A percentile compares a stretch with the other conserved stretches of the same genome.
These are phyloP conservation scores for Tenebrio molitor DNA, from an alignment of 1,140 invertebrate species.

Conservation along the genomic window DNA sequence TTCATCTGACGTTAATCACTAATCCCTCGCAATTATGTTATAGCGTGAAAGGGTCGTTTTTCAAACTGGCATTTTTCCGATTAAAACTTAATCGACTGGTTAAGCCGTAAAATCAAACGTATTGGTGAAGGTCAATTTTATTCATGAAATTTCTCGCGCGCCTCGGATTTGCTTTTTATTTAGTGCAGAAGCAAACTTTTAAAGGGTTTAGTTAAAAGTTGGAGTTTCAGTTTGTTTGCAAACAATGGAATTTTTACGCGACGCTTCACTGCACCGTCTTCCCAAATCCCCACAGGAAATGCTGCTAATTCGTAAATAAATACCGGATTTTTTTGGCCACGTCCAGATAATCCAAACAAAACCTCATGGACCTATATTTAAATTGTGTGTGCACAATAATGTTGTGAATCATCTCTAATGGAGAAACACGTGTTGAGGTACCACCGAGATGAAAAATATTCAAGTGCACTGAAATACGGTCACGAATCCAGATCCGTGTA, in stretches of 20 bases:
- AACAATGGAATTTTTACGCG: slow-evolving; percentile 32
- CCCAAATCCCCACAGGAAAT: not conserved
- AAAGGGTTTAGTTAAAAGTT: slow-evolving; percentile 15
- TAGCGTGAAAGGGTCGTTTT: not conserved
- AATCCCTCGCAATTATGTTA: slow-evolving; percentile 27
- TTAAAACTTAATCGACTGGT: slow-evolving; percentile 18
- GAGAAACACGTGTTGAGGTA: not conserved
- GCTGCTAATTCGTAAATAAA: slow-evolving; percentile 8
- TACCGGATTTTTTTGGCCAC: not conserved
- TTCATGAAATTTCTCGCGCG: slow-evolving; percentile 20
- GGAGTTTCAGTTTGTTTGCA: slow-evolving; percentile 26
- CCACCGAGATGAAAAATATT: no score
- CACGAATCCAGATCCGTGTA: no score
- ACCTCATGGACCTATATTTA: not conserved
- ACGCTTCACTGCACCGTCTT: slow-evolving; percentile 1
- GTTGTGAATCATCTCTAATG: not conserved
- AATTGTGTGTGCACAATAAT: not conserved
- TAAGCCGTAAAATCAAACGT: slow-evolving; percentile 1
- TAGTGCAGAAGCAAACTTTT: slow-evolving; percentile 18
- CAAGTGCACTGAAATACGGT: no score
- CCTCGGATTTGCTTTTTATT: slow-evolving; percentile 28
- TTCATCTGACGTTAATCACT: slow-evolving; percentile 17
- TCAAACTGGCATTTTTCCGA: slow-evolving; percentile 14
- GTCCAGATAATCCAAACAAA: slow-evolving; percentile 8
- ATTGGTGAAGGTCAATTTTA: slow-evolving; percentile 30